A percentile compares a stretch with the other conserved stretches of the same genome.
Evolutionary conservation across 2,888 invertebrate genomes (phyloP).

Genomic region (Cabera pusaria): DNA sequence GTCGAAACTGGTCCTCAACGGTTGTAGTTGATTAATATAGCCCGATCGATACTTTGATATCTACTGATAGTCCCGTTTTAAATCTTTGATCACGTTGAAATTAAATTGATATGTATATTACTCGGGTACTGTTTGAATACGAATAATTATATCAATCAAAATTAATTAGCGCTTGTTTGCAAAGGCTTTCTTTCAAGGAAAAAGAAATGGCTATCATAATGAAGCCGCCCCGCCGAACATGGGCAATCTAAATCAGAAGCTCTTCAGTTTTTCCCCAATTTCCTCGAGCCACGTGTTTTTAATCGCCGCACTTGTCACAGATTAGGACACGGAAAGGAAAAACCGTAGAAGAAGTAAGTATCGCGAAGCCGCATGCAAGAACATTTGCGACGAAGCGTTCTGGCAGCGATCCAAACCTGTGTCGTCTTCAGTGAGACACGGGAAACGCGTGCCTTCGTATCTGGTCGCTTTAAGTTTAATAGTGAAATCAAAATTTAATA

Average conservation of each 20-base stretch:
- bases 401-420: slow-evolving; percentile 32
- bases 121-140: too few relatives aligned
- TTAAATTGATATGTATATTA: too few relatives aligned
- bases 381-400: slow-evolving; percentile 21
- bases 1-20: slow-evolving; percentile 31
- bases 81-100: too few relatives aligned
- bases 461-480: slow-evolving; percentile 16
- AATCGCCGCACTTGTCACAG: slow-evolving; percentile 21
- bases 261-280: slow-evolving; percentile 1
- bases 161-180: too few relatives aligned
- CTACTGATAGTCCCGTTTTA: too few relatives aligned
- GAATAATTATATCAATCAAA: too few relatives aligned
- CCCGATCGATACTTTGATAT: slow-evolving; percentile 1
- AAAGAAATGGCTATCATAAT: background rate
- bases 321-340: slow-evolving; percentile 22
- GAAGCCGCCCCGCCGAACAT: too few relatives aligned
- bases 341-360: slow-evolving; percentile 16
- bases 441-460: slow-evolving; percentile 29
- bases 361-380: slow-evolving; percentile 21
- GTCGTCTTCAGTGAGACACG: slow-evolving; percentile 26
- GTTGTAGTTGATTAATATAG: slow-evolving; percentile 12
- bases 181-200: background rate
- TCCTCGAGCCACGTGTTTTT: slow-evolving; percentile 18
- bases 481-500: slow-evolving; percentile 10
- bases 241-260: background rate